These are phyloP conservation scores for Brachirus orientalis DNA, from an alignment of 2,113 vertebrate species.

Conservation along the genomic window DNA sequence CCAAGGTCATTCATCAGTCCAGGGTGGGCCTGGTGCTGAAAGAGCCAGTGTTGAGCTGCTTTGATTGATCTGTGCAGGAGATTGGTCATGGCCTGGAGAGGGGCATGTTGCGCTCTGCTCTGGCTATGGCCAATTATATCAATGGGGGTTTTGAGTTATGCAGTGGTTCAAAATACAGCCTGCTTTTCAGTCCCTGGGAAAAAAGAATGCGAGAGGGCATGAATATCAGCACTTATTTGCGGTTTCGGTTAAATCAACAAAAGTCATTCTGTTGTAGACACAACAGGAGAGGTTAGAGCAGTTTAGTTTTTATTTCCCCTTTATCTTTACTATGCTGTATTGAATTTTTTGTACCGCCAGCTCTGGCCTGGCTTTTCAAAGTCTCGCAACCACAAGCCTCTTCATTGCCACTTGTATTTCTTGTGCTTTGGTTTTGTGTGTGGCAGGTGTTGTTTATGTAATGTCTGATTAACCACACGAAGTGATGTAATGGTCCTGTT, in stretches of 20 bases:
- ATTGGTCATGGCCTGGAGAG: constrained; percentile 66
- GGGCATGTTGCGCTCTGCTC: constrained; percentile 22
- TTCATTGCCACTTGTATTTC: constrained; percentile 1
- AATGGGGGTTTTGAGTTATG: constrained; percentile 39
- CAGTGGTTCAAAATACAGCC: constrained; percentile 33
- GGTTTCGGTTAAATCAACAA: too few species aligned
- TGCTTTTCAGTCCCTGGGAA: constrained; percentile 55
- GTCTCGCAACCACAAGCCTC: background rate
- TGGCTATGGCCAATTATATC: constrained; percentile 47
- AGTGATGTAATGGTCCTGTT: constrained; percentile 32
- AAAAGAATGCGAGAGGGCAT: constrained; percentile 1
- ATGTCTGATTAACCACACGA: constrained; percentile 43
- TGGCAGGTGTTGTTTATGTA: constrained; percentile 36
- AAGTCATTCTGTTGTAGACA: too few species aligned
- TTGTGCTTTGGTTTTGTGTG: constrained; percentile 27
- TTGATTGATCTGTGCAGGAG: constrained; percentile 73
- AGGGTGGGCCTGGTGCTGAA: constrained; percentile 48
- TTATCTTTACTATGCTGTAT: background rate
- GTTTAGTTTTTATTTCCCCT: background rate
- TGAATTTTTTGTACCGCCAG: background rate
- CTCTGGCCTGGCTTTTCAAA: background rate
- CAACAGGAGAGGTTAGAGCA: too few species aligned
- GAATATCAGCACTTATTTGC: too few species aligned
- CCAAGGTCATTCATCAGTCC: constrained; percentile 36
- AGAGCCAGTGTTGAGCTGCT: constrained; percentile 57